Evolutionary conservation across 53 echinoderm and acorn worm species (phyloP), one percentile per base, ranked within the genome.

Genomic region (Zoroaster sp.): DNA sequence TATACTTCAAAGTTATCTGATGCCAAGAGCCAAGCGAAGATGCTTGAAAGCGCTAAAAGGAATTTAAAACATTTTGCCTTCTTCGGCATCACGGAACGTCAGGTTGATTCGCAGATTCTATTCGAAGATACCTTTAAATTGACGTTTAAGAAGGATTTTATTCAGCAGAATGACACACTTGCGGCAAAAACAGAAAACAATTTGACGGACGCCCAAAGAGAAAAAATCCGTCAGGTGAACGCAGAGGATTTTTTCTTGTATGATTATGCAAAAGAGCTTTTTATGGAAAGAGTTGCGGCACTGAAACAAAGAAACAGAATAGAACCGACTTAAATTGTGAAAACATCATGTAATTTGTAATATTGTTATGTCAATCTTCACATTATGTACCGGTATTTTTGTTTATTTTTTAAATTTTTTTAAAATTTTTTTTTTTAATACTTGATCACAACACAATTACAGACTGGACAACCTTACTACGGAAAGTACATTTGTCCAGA

Each of bases 41-140:
- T 99, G 85, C 86, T 99, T 35, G 87, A 83, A 9, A 59, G 63
- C 63, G 63, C 63, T 11, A 59, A 59, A 28, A 68, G 52, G 15
- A 99, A 99, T 47, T 75, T 99, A 11, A 33, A 79, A 21, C 73
- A 88, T 34, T 86, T 99, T 68, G 93, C 99, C 0, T 99, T 93
- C 63, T 96, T 93, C 12, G 99, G 99, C 8, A 35, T 99, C 9
- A 59, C 63, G 2, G 63, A 59, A 15, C 7, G 28, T 11, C 63
- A 59, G 63, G 9, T 59, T 2, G 94, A 94, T 33, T 87, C 88
- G 25, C 99, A 99, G 91, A 88, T 80, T 69, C 83, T 99, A 67
- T 99, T 99, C 74, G 99, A 99, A 82, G 63, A 89, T 53, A 99
- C 99, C 21, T 99, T 99, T 11, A 59, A 59, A 28, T 59, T 59